Evolutionary conservation across 1,140 invertebrate genomes (phyloP).

Genomic region (Ylistrum balloti): DNA sequence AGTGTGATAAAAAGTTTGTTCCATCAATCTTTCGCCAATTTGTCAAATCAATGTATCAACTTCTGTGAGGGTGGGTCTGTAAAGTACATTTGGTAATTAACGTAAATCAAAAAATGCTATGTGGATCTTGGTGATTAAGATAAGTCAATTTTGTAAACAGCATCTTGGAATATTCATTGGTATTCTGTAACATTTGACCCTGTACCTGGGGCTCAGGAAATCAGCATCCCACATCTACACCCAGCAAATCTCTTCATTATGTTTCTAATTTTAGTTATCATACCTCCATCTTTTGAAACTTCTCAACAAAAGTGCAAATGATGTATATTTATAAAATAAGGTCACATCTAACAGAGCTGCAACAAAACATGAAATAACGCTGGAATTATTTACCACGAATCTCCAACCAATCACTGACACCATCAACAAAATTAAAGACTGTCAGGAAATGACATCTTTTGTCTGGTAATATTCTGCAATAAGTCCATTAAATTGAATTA

Average conservation of each 20-base stretch:
- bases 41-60: not conserved
- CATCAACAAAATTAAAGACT: too few relatives aligned
- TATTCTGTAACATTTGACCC: not conserved
- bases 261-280: not conserved
- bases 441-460: too few relatives aligned
- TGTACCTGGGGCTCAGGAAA: not conserved
- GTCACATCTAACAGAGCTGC: too few relatives aligned
- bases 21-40: not conserved
- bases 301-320: not conserved
- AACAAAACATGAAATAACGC: too few relatives aligned
- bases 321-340: too few relatives aligned
- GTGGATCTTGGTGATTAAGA: not conserved
- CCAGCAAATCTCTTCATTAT: not conserved
- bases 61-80: not conserved
- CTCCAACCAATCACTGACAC: too few relatives aligned
- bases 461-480: too few relatives aligned
- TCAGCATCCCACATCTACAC: not conserved
- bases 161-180: not conserved
- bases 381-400: too few relatives aligned
- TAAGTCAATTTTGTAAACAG: not conserved
- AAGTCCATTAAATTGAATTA: too few relatives aligned
- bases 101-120: not conserved
- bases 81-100: slow-evolving; percentile 36
- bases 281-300: not conserved
- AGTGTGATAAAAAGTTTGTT: not conserved